A percentile compares a stretch with the other conserved stretches of the same genome.
phyloP scores from a whole-genome alignment of 2,113 vertebrate genomes.

The Narcine bancroftii region DNA sequence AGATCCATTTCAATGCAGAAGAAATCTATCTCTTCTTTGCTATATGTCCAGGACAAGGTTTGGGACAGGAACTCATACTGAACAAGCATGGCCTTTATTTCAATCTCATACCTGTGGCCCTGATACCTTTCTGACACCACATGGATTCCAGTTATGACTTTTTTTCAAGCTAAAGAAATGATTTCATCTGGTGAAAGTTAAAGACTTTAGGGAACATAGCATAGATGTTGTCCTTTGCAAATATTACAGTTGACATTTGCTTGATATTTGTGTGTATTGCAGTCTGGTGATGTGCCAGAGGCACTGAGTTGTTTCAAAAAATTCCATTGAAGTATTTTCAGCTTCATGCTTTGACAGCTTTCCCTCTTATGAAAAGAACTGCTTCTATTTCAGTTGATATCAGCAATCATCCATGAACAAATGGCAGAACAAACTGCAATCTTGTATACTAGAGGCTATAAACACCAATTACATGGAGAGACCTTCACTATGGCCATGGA shows the following conservation, averaged over 20 bases:
- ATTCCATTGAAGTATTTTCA: not conserved
- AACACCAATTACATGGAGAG: not conserved
- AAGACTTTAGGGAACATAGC: not conserved
- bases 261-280: not conserved
- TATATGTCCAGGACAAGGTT: not conserved
- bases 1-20: not conserved
- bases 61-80: not conserved
- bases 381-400: not conserved
- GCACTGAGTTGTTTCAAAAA: not conserved
- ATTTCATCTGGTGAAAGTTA: not conserved
- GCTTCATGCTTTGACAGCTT: not conserved
- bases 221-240: not conserved
- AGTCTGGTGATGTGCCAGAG: not conserved
- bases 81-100: not conserved
- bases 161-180: not conserved
- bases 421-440: not conserved
- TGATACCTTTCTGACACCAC: not conserved
- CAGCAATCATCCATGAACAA: not conserved
- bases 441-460: not conserved
- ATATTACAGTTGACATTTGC: not conserved
- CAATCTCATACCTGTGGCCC: not conserved
- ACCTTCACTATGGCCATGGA: not conserved
- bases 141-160: not conserved
- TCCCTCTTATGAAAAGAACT: not conserved
- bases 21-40: not conserved